These are phyloP conservation scores for Gymnodraco acuticeps DNA, from an alignment of 2,797 vertebrate genomes.

Conservation along the genomic window DNA sequence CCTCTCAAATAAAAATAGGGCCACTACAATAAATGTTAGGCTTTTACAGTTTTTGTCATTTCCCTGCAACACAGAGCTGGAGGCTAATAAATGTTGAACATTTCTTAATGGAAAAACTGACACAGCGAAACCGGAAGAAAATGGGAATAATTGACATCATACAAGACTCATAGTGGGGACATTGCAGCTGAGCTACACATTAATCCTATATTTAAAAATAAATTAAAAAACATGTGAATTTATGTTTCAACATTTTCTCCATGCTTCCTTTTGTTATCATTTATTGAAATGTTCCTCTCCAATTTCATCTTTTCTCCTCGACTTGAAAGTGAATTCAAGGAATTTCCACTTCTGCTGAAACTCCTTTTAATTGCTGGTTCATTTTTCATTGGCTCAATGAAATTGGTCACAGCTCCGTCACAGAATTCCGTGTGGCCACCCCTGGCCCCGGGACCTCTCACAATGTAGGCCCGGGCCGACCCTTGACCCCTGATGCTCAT, in stretches of 20 bases:
- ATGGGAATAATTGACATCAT: fast-evolving
- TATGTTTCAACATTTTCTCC: background rate
- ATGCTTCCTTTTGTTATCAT: background rate
- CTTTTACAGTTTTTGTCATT: background rate
- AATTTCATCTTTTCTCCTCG: conserved; percentile 19
- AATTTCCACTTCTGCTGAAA: conserved; percentile 61
- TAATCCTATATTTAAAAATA: background rate
- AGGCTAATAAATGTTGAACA: background rate
- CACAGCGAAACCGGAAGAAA: background rate
- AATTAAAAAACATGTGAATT: background rate
- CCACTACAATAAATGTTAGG: background rate
- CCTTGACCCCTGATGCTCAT: conserved; percentile 77
- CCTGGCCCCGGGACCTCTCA: conserved; percentile 54
- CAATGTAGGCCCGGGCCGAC: conserved; percentile 68
- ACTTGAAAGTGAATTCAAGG: conserved; percentile 39
- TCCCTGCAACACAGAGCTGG: background rate
- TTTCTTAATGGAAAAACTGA: background rate
- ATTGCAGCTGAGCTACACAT: background rate
- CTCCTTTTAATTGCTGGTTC: conserved; percentile 66
- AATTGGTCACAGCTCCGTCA: conserved; percentile 71
- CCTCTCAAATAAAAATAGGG: background rate
- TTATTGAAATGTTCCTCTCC: background rate
- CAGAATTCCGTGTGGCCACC: conserved; percentile 58
- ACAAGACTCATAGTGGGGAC: background rate
- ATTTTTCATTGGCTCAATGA: conserved; percentile 71